Evolutionary conservation across 2,888 invertebrate genomes (phyloP), one percentile per base, ranked within the genome.

Genomic region (Xanthorhoe spadicearia): DNA sequence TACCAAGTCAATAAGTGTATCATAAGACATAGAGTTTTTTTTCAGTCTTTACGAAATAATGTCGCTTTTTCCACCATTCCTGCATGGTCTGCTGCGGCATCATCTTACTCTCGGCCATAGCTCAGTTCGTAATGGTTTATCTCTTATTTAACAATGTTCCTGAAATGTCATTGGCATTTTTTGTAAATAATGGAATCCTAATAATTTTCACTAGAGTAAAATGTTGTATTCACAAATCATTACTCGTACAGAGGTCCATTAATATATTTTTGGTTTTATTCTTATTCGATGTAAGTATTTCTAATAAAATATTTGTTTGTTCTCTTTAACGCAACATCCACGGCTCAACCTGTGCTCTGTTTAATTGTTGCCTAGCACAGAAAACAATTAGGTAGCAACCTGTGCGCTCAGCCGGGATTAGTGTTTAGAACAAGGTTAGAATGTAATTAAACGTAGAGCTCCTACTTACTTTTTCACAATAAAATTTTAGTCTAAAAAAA

Each of bases 351-450:
- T 77, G 77, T 74, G 70, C 77, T 78, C 76, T 79, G 82, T 83
- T 66, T 87, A 86, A 86, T 86, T 85, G 83, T 83, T 79, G 77
- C 81, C 77, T 79, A 78, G 81, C 82, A 84, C 81, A 80, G 81
- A 86, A 87, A 87, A 88, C 85, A 85, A 88, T 88, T 84, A 84
- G 64, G 68, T 68, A 68, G 80, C 77, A 78, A 83, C 77, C 81
- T 77, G 83, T 69, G 77, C 76, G 73, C 77, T 74, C 68, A 68
- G 67, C 61, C 66, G 23, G 58, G 71, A 71, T 71, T 74, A 64
- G 70, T 71, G 76, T 61, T 70, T 69, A 69, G 65, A 57, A 66
- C 65, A 61, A 64, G 74, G 70, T 75, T 74, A 74, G 63, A 74
- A 70, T 48, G 63, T 51, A 64, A 64, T 68, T 68, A 60, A 68